Evolutionary conservation across 2,797 vertebrate genomes (phyloP).

Genomic region (Microctenopoma stevenorrisi): DNA sequence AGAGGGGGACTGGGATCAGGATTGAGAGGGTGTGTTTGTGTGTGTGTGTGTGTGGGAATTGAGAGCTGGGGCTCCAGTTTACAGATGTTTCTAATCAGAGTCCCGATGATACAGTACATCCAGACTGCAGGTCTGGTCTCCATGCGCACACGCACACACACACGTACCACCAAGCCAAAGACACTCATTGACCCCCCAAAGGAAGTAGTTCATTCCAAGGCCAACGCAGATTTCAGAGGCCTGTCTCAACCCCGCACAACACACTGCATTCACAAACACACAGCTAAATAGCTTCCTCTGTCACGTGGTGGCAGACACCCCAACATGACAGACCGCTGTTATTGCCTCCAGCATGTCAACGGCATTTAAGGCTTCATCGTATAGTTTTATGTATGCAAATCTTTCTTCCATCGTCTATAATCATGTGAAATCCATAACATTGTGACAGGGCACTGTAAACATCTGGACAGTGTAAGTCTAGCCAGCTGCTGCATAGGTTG

Average conservation of each 20-base stretch:
- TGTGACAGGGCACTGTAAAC: slow-evolving; percentile 48
- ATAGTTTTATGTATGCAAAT: not conserved
- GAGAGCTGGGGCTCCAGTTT: slow-evolving; percentile 63
- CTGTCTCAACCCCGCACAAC: not conserved
- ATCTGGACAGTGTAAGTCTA: slow-evolving; percentile 44
- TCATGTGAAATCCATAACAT: slow-evolving; percentile 34
- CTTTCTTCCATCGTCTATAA: slow-evolving; percentile 16
- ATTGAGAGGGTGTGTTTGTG: slow-evolving; percentile 12
- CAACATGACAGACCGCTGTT: slow-evolving; percentile 20
- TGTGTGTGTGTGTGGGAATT: slow-evolving; percentile 7
- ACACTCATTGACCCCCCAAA: slow-evolving; percentile 68
- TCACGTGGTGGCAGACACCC: slow-evolving; percentile 12
- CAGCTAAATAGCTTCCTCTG: slow-evolving; percentile 1
- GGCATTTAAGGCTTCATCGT: slow-evolving; percentile 14
- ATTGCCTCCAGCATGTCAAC: not conserved
- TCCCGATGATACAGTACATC: slow-evolving; percentile 63
- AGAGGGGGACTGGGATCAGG: slow-evolving; percentile 30
- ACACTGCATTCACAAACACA: slow-evolving; percentile 6
- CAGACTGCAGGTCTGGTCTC: slow-evolving; percentile 69
- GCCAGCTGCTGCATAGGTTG: slow-evolving; percentile 57
- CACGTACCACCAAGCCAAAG: slow-evolving; percentile 59
- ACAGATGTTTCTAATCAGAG: slow-evolving; percentile 83
- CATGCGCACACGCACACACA: slow-evolving; percentile 44
- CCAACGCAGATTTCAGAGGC: slow-evolving; percentile 40
- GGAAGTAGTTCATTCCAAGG: slow-evolving; percentile 65